These are phyloP conservation scores for Coleophora flavipennella DNA, from an alignment of 2,888 invertebrate genomes.

Conservation along the genomic window DNA sequence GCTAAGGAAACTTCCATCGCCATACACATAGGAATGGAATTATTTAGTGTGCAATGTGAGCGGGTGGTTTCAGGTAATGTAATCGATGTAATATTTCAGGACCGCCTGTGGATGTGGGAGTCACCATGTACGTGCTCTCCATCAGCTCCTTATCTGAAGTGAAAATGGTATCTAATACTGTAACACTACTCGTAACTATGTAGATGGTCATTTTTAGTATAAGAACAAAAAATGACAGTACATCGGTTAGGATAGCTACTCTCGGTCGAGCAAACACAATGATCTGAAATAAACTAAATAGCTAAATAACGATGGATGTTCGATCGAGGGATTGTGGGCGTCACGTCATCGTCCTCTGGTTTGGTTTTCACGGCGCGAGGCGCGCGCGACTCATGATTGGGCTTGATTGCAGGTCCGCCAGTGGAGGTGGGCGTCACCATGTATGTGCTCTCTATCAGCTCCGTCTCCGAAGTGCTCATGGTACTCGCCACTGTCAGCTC, in stretches of 20 bases:
- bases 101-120: conserved; percentile 84
- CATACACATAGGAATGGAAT: no score
- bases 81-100: conserved; percentile 71
- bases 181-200: conserved; percentile 34
- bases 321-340: conserved; percentile 32
- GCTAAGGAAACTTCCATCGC: no score
- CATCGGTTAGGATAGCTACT: conserved; percentile 27
- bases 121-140: conserved; percentile 87
- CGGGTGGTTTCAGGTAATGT: conserved; percentile 24
- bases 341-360: conserved; percentile 41
- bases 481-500: conserved; percentile 77
- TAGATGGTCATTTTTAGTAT: conserved; percentile 36
- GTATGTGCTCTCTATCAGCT: conserved; percentile 98
- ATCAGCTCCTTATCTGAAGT: conserved; percentile 89
- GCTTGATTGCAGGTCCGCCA: conserved; percentile 90
- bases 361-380: conserved; percentile 47
- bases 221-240: conserved; percentile 11
- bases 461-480: conserved; percentile 98
- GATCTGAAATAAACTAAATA: not conserved
- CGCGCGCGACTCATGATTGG: conserved; percentile 57
- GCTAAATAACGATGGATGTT: conserved; percentile 20
- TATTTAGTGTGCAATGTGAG: no score
- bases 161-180: conserved; percentile 78
- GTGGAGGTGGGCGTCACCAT: conserved; percentile 98
- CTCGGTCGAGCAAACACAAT: conserved; percentile 34